Conservation (phyloP, 2,888 invertebrate genomes). For the Lepidonotus clava region DNA sequence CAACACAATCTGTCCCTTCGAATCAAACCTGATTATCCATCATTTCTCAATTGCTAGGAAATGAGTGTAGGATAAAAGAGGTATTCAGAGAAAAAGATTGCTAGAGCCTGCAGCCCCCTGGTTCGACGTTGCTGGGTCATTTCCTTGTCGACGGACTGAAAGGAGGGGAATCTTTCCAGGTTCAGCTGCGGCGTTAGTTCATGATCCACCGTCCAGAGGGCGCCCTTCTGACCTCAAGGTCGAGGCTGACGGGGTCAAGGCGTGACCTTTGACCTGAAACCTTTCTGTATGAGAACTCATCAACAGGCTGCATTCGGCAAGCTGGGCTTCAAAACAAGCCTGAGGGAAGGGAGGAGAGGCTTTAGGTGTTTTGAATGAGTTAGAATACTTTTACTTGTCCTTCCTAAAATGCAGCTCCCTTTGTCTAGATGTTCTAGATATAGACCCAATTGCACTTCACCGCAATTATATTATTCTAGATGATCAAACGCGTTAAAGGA, state of each 20-base stretch:
- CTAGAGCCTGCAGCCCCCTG: neutral
- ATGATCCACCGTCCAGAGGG: neutral
- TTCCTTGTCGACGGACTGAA: neutral
- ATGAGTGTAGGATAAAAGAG: neutral
- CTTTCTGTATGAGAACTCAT: conserved; percentile 1
- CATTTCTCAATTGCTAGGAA: neutral
- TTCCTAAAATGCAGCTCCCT: no score
- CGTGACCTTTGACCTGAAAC: neutral
- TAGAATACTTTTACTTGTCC: no score
- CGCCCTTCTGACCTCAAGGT: neutral
- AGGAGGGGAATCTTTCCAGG: neutral
- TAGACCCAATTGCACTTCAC: neutral
- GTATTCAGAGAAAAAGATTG: neutral
- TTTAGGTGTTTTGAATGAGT: no score
- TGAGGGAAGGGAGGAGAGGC: neutral
- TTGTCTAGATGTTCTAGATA: no score
- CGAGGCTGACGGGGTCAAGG: neutral
- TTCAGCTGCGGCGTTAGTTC: neutral
- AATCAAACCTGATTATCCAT: no score
- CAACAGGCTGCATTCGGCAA: neutral
- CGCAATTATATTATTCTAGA: neutral
- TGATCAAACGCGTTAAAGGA: no score
- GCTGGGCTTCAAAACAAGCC: neutral
- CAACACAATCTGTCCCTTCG: no score
- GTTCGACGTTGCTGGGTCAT: neutral